Evolutionary conservation across 92 coral and sea anemone species (phyloP).

Genomic region (Plumapathes pennacea): DNA sequence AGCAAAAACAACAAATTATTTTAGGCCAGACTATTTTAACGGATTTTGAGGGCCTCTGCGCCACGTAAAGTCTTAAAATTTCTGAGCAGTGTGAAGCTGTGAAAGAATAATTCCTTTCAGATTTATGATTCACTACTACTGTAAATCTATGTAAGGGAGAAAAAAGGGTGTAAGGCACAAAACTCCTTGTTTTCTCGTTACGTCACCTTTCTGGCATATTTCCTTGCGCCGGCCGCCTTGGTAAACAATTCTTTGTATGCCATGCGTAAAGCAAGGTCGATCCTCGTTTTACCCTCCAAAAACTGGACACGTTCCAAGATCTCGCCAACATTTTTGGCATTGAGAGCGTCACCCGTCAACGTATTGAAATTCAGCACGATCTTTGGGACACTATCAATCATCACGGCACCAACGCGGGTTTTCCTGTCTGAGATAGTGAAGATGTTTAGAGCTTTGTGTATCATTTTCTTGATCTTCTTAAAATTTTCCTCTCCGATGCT

Average conservation of each 20-base stretch:
- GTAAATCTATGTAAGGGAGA: too few species aligned
- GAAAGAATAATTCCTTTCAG: too few species aligned
- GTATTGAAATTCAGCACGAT: conserved; percentile 67
- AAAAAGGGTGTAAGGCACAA: too few species aligned
- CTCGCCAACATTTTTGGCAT: conserved; percentile 49
- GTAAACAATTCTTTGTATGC: conserved; percentile 72
- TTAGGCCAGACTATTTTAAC: too few species aligned
- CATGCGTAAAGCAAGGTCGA: conserved; percentile 66
- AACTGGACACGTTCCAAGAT: conserved; percentile 58
- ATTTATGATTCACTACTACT: too few species aligned
- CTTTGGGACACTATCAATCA: conserved; percentile 41
- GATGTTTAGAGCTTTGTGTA: conserved; percentile 51
- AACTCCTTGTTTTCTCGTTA: too few species aligned
- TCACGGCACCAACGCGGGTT: conserved; percentile 64
- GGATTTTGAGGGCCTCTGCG: too few species aligned
- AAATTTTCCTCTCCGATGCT: conserved; percentile 69
- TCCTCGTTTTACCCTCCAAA: conserved; percentile 60
- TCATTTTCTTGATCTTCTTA: conserved; percentile 50
- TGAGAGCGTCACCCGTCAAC: conserved; percentile 54
- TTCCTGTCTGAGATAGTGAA: conserved; percentile 63
- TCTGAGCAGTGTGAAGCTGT: too few species aligned
- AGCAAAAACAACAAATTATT: too few species aligned
- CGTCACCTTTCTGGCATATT: conserved; percentile 54
- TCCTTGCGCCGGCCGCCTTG: conserved; percentile 51
- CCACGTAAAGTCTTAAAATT: too few species aligned